These are phyloP conservation scores for Cyclina sinensis DNA, from an alignment of 1,140 invertebrate genomes.

Conservation along the genomic window DNA sequence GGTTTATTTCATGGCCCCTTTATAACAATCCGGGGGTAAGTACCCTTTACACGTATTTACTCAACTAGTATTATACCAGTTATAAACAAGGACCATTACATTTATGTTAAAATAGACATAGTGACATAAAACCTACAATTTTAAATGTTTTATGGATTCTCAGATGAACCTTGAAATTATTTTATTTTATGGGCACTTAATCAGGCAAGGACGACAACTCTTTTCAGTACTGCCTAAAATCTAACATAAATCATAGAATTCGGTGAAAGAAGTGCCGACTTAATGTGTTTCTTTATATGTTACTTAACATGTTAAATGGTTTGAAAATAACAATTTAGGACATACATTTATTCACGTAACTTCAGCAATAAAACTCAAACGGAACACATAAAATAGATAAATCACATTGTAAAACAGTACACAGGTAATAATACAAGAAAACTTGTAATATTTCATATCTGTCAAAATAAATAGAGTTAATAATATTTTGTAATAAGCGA, in stretches of 20 bases:
- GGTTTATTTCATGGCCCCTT: background rate
- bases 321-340: constrained; percentile 32
- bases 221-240: background rate
- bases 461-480: constrained; percentile 8
- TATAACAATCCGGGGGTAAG: background rate
- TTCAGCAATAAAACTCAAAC: constrained; percentile 24
- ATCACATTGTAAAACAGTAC: constrained; percentile 14
- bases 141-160: background rate
- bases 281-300: background rate
- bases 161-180: background rate
- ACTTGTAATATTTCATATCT: constrained; percentile 15
- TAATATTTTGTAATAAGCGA: constrained; percentile 28
- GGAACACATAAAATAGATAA: constrained; percentile 34
- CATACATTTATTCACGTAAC: constrained; percentile 19
- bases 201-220: background rate
- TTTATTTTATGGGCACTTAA: background rate
- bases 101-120: constrained; percentile 1
- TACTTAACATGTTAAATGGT: constrained; percentile 37
- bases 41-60: background rate
- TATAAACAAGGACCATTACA: background rate
- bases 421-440: background rate
- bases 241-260: background rate
- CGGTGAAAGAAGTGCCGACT: background rate
- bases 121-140: background rate
- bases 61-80: background rate